Percentiles rank a stretch among this genome's conserved stretches.
Evolutionary conservation across 2,113 vertebrate species (phyloP).

Genomic region (Pseudorectes ferrugineus): DNA sequence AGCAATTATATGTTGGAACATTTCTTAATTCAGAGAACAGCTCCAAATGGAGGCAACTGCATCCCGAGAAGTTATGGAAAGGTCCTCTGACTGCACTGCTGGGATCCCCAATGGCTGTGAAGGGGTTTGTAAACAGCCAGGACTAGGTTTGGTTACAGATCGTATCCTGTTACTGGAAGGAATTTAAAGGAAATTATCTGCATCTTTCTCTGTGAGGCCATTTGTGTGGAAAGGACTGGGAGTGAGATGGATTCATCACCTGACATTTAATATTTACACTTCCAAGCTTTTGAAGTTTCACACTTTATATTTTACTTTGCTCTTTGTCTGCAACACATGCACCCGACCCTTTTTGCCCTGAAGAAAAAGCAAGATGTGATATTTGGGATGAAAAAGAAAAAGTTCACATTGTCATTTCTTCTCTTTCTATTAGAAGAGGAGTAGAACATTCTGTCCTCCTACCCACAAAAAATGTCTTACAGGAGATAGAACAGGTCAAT

Average conservation of each 20-base stretch:
- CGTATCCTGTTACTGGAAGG: neutral
- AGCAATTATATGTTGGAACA: rapidly evolving
- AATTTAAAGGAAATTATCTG: neutral
- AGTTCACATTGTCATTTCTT: neutral
- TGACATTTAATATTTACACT: neutral
- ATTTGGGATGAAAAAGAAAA: neutral
- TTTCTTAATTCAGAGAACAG: neutral
- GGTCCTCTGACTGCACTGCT: neutral
- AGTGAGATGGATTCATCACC: neutral
- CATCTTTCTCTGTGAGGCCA: neutral
- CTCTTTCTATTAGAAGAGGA: neutral
- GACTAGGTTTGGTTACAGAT: neutral
- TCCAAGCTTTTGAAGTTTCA: neutral
- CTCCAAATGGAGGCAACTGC: neutral
- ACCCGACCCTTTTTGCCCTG: neutral
- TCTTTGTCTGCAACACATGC: neutral
- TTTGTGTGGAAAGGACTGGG: neutral
- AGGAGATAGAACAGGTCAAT: neutral
- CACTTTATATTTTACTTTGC: neutral
- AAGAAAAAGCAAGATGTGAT: neutral
- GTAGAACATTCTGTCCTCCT: neutral
- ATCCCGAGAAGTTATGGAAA: neutral
- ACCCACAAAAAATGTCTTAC: neutral
- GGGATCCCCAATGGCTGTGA: neutral
- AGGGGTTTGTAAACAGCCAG: neutral